Evolutionary conservation across 2,888 invertebrate species (phyloP), one percentile per base, ranked within the genome.

Genomic region (Drosophila fungiperda): DNA sequence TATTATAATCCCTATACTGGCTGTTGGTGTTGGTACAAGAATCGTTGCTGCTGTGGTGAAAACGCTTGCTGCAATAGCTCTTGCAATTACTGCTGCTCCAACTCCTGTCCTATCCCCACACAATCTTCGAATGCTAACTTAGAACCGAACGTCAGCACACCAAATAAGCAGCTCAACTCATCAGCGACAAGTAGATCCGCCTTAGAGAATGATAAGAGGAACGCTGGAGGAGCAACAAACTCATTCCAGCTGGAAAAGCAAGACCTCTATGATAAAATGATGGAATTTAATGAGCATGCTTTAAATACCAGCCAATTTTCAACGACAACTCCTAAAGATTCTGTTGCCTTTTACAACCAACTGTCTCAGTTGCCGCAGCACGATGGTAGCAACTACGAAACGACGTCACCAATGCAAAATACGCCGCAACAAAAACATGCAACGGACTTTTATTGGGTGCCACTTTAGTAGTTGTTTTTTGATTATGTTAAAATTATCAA

Each of bases 1-100:
- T 71, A 38, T 42, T 88, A 65, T 32, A 79, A 74, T 64, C 86
- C 90, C 8, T 80, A 32, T 53, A 83, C 69, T 8, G 69, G 89
- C 1, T 65, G 57, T 20, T 89, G 61, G 36, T 77, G 42, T 60
- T 90, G 73, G 61, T 70, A 45, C 15, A 55, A 48, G 1, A 67
- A 68, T 23, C 59, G 38, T 36, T 71, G 54, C 40, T 67, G 54
- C 32, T 29, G 26, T 54, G 40, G 53, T 23, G 70, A 69, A 57
- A 54, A 52, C 17, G 40, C 17, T 35, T 63, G 71, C 55, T 68
- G 60, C 57, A 52, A 40, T 9, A 23, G 15, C 26, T 42, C 48
- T 17, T 36, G 40, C 26, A 32, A 33, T 17, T 23, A 38, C 48
- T 45, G 58, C 23, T 38, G 40, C 29, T 9, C 58, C 32, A 45